Evolutionary conservation across 2,797 vertebrate genomes (phyloP), one percentile per base, ranked within the genome.

Genomic region (Ambastaia sidthimunki): DNA sequence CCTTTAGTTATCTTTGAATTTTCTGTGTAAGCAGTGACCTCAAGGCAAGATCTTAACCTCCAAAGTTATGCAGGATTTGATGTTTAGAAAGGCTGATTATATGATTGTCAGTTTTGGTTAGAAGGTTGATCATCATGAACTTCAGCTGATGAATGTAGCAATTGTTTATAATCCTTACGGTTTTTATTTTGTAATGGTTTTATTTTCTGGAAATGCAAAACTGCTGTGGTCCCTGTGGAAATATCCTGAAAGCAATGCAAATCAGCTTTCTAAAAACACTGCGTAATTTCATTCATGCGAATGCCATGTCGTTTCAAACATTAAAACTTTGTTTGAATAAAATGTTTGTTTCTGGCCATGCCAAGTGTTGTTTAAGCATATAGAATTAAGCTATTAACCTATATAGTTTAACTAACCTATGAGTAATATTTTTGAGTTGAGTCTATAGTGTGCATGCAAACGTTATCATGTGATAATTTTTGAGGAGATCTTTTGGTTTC

Each of bases 221-320:
- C n/a, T 0, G 44, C 3, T 76, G 3, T 19, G 10, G 6, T 3
- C 16, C 9, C 37, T 47, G 34, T 76, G 6, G 5, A 31, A 7
- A 44, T 31, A 21, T 59, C 52, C 41, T 4, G 3, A 60, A 55
- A 28, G 3, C 12, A n/a, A 76, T 75, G 73, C 73, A 75, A 75
- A 75, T 54, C 0, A 12, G 1, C 16, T 15, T 11, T 67, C 3
- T 67, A 37, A 18, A 68, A 6, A 69, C 68, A 12, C 21, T 2
- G 7, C 0, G 0, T 16, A 18, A 59, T 25, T 25, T 25, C 4
- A 23, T 66, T 21, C 21, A 21, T 75, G 73, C 4, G 48, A 15
- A 59, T 57, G 21, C 1, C 2, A 11, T n/a, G 9, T 21, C 54
- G 3, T 55, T 25, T 31, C 37, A 31, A 47, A 62, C 37, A 47